Evolutionary conservation across 2,888 invertebrate species (phyloP), one percentile per base, ranked within the genome.

Genomic region (Sipha maydis): DNA sequence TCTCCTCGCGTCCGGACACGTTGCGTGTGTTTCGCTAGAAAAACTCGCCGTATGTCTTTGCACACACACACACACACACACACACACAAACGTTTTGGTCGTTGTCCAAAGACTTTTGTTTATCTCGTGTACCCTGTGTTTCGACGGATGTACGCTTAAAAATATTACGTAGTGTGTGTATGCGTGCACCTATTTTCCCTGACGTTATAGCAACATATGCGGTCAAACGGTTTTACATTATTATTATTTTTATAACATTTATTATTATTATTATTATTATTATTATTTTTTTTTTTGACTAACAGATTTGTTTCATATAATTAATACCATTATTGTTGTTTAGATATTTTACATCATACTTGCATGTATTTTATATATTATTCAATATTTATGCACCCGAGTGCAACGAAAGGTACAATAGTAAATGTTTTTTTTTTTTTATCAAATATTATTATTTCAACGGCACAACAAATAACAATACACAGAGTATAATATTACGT

Each of bases 1-100:
- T 85, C 85, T 85, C 41, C 38, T 78, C 76, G 69, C 11, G 48
- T 71, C 69, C 85, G 71, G 69, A 69, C 85, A 56, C 83, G 61
- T 84, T 28, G 83, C 83, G 83, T 84, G 83, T 28, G 83, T 84
- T 84, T 84, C 83, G 83, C 83, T 84, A 84, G 83, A 84, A 75
- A n/a, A 76, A 84, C 75, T 75, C 75, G n/a, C n/a, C 34, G 3
- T 25, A 34, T 34, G 21, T 56, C 3, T 56, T 28, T 38, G 34
- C 3, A 69, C 5, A 11, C 38, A 82, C 21, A 83, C 83, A 73
- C 83, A 71, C 71, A 77, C 48, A 28, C 77, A 4, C 28, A 11
- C 28, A 1, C 78, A 54, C 31, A 5, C 54, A 21, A 25, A 34
- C 48, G 31, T n/a, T 41, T 41, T 25, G 31, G 54, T 71, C 7